These are phyloP conservation scores for Styela clava DNA, from an alignment of 23 tunicate species.

Conservation along the genomic window DNA sequence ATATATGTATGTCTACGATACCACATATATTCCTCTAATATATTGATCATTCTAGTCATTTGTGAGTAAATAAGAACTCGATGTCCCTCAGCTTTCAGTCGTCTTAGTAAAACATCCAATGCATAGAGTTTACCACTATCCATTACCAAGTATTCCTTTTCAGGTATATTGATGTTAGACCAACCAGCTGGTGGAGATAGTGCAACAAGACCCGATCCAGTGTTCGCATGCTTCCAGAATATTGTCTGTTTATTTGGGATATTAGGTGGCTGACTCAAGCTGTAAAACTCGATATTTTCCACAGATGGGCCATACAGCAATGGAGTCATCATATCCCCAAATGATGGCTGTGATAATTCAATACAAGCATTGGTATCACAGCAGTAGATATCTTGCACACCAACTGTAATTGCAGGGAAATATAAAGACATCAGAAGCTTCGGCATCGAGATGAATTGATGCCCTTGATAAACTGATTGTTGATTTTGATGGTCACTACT, in stretches of 20 bases:
- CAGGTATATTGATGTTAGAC: conserved; percentile 24
- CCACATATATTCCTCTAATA: conserved; percentile 77
- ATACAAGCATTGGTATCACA: conserved; percentile 20
- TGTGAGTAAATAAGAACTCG: conserved; percentile 80
- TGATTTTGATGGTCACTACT: neutral
- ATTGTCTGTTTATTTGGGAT: neutral
- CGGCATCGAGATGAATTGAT: neutral
- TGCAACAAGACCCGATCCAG: neutral
- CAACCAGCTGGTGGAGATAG: neutral
- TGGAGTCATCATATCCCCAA: neutral
- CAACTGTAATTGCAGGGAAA: neutral
- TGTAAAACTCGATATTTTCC: neutral
- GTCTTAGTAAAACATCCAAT: conserved; percentile 61
- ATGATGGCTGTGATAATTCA: neutral
- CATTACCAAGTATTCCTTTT: conserved; percentile 44
- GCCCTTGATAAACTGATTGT: neutral
- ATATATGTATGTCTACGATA: conserved; percentile 52
- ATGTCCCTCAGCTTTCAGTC: conserved; percentile 64
- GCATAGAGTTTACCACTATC: conserved; percentile 80
- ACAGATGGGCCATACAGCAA: conserved; percentile 1
- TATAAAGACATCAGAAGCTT: neutral
- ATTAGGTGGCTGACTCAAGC: neutral
- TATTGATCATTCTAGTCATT: conserved; percentile 88
- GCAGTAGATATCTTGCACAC: neutral
- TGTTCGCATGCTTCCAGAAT: neutral